Evolutionary conservation across 2,113 vertebrate genomes (phyloP).

Genomic region (Aythya baeri): DNA sequence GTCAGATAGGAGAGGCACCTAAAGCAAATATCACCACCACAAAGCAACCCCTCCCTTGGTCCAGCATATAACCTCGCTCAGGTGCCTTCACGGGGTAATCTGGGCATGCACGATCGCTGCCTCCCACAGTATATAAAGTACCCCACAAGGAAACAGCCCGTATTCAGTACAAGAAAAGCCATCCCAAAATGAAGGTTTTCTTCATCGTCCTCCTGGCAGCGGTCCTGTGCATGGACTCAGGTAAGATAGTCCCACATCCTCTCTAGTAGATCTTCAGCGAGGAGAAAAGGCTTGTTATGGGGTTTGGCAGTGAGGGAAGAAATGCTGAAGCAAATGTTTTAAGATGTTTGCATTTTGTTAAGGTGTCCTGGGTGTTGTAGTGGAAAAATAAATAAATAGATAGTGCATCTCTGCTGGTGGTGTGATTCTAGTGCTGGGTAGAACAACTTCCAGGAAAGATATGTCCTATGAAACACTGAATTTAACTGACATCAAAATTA

Average conservation of each 20-base stretch:
- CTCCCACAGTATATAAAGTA: constrained; percentile 23
- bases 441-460: background rate
- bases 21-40: background rate
- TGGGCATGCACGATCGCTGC: background rate
- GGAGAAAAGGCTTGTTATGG: background rate
- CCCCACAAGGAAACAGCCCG: background rate
- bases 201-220: constrained; percentile 41
- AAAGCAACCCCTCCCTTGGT: background rate
- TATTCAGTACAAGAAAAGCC: background rate
- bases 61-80: background rate
- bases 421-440: background rate
- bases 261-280: rapidly evolving
- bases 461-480: background rate
- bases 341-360: rapidly evolving
- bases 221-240: constrained; percentile 24
- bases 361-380: background rate
- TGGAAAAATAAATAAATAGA: background rate
- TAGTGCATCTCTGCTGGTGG: background rate
- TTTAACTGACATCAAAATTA: background rate
- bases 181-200: constrained; percentile 35
- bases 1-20: background rate
- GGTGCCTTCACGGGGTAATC: background rate
- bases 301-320: background rate
- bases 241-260: background rate
- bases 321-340: rapidly evolving